Evolutionary conservation across 2,888 invertebrate genomes (phyloP).

Genomic region (Cybosia mesomella): DNA sequence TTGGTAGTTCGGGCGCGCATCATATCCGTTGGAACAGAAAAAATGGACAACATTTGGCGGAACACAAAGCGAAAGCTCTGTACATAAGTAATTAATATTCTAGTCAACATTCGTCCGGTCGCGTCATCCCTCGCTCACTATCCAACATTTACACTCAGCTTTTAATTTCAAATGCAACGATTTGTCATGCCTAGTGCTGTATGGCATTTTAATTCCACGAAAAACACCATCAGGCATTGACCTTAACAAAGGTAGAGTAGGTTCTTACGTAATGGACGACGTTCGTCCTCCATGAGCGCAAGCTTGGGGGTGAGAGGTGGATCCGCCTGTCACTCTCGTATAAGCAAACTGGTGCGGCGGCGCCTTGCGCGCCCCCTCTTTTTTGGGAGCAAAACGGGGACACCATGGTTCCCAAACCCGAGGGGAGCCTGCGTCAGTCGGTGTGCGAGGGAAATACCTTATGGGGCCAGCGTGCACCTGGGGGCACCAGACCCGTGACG

Average conservation of each 20-base stretch:
- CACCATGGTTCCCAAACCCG: no score
- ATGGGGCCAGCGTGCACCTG: no score
- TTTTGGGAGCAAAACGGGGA: no score
- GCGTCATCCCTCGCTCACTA: conserved; percentile 50
- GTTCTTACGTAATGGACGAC: neutral
- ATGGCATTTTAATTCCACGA: conserved; percentile 28
- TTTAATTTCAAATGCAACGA: conserved; percentile 57
- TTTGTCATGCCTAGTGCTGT: conserved; percentile 48
- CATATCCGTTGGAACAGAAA: conserved; percentile 33
- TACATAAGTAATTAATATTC: conserved; percentile 69
- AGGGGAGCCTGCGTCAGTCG: no score
- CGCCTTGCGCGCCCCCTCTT: no score
- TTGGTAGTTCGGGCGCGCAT: conserved; percentile 19
- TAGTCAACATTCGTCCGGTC: conserved; percentile 59
- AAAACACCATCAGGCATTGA: conserved; percentile 25
- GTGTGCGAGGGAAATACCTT: no score
- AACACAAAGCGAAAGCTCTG: conserved; percentile 43
- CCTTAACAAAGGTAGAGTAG: conserved; percentile 4
- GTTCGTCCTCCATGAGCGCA: no score
- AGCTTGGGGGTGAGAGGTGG: no score
- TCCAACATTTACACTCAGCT: conserved; percentile 64
- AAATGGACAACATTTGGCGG: conserved; percentile 42
- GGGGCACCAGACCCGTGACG: no score
- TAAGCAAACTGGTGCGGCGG: no score
- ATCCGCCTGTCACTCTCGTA: no score